Conservation (phyloP, 2,797 vertebrate genomes). For the Arnoldichthys spilopterus region DNA sequence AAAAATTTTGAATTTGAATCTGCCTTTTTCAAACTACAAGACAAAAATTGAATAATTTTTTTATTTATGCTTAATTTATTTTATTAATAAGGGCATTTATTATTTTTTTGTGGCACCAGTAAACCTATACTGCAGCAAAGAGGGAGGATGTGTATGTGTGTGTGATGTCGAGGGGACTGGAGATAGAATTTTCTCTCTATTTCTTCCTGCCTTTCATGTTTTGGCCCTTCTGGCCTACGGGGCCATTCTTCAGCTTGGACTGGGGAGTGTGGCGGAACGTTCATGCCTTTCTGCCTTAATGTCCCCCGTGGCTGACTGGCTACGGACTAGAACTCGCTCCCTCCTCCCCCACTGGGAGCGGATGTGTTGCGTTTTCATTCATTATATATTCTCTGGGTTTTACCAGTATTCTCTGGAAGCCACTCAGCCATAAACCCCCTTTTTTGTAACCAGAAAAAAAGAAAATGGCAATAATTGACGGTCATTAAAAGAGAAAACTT, state of each 20-base stretch:
- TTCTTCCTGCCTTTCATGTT: constrained; percentile 54
- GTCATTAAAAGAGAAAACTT: constrained; percentile 24
- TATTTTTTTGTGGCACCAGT: background rate
- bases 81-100: background rate
- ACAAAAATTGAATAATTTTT: no score
- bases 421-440: constrained; percentile 59
- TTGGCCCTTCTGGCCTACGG: constrained; percentile 59
- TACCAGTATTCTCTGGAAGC: constrained; percentile 64
- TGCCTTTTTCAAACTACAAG: no score
- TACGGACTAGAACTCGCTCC: constrained; percentile 32
- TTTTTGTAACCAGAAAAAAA: background rate
- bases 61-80: no score
- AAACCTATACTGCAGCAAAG: background rate
- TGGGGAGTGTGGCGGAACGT: constrained; percentile 70
- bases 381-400: constrained; percentile 70
- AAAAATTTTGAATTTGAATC: no score
- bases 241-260: constrained; percentile 65
- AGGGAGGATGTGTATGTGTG: background rate
- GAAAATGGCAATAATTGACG: background rate
- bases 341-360: constrained; percentile 43
- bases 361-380: constrained; percentile 62
- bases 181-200: constrained; percentile 55
- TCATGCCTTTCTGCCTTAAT: constrained; percentile 73
- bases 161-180: background rate
- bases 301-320: constrained; percentile 69